Evolutionary conservation across 1,140 invertebrate species (phyloP).

Genomic region (Archivesica marissinica): DNA sequence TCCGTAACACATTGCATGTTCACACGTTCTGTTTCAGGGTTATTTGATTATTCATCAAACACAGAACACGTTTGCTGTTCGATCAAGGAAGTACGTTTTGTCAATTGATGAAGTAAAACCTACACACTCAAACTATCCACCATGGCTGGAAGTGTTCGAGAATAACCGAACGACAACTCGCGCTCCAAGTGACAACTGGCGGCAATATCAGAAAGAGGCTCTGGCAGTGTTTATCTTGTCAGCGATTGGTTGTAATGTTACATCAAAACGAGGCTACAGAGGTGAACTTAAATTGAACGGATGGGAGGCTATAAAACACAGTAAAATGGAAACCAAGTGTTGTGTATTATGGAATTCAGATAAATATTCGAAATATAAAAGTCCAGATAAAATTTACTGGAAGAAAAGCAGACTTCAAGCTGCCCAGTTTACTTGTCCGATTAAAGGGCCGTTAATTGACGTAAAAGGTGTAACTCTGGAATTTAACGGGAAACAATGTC

Average conservation of each 20-base stretch:
- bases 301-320: conserved; percentile 27
- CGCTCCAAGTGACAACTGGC: background rate
- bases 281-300: conserved; percentile 11
- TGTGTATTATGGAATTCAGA: conserved; percentile 10
- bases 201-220: background rate
- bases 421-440: conserved; percentile 30
- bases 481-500: background rate
- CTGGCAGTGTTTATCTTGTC: conserved; percentile 20
- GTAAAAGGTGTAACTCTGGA: conserved; percentile 6
- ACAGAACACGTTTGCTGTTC: background rate
- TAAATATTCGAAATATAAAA: background rate
- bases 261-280: background rate
- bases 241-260: conserved; percentile 8
- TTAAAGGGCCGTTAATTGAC: conserved; percentile 11
- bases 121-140: background rate
- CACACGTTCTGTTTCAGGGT: background rate
- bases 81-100: conserved; percentile 12
- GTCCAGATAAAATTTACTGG: conserved; percentile 6
- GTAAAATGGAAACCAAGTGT: background rate
- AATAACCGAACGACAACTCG: background rate
- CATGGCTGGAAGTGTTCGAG: background rate
- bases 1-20: background rate
- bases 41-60: conserved; percentile 4
- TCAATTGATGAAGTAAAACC: background rate
- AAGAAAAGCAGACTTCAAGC: conserved; percentile 9